A percentile compares a stretch with the other conserved stretches of the same genome.
phyloP scores from a whole-genome alignment of 1,140 invertebrate genomes.

The Zaprionus ornatus region DNA sequence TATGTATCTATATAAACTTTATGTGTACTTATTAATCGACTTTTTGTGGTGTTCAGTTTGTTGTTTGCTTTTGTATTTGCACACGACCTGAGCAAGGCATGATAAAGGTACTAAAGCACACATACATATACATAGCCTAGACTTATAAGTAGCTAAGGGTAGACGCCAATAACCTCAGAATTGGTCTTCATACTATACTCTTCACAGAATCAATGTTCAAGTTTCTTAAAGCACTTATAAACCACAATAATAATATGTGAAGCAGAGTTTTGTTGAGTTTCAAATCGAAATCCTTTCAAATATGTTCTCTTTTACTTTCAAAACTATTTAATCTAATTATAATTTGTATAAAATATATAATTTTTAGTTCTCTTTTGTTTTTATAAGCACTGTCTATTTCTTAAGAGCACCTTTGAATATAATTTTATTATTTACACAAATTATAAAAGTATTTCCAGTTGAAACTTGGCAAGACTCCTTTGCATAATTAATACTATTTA shows the following conservation, averaged over 20 bases:
- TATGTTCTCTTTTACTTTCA: too few species aligned
- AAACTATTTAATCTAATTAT: background rate
- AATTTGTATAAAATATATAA: background rate
- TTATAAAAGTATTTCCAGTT: background rate
- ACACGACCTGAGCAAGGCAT: conserved; percentile 58
- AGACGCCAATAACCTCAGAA: conserved; percentile 74
- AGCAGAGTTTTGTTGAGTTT: conserved; percentile 9
- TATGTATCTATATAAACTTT: conserved; percentile 7
- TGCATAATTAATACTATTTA: background rate
- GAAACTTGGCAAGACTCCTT: background rate
- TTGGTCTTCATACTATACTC: conserved; percentile 65
- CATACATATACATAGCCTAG: conserved; percentile 23
- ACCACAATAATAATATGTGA: background rate
- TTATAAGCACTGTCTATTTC: background rate
- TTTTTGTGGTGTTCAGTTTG: conserved; percentile 25
- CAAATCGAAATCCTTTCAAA: background rate
- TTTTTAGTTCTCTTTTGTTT: background rate
- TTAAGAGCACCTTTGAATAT: background rate
- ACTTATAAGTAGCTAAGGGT: conserved; percentile 56
- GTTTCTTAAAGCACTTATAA: background rate
- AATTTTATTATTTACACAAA: background rate
- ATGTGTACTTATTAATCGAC: conserved; percentile 36
- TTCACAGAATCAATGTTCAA: conserved; percentile 4
- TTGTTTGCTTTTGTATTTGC: conserved; percentile 45
- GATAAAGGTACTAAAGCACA: conserved; percentile 57